Evolutionary conservation across 2,888 invertebrate genomes (phyloP).

Genomic region (Cheilosia impressa): DNA sequence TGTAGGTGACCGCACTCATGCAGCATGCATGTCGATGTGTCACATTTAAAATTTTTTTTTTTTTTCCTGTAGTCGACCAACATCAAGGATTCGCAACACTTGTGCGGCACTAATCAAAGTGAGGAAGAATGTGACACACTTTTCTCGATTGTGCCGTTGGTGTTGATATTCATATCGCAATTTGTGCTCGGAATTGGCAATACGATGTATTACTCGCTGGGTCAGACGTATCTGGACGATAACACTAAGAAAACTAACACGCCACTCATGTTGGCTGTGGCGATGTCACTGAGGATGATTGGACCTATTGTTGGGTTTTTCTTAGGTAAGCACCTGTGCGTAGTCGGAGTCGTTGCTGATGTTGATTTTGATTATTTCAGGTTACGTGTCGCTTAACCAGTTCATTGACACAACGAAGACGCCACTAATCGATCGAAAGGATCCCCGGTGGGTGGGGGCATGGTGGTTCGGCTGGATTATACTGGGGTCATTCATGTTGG

Average conservation of each 20-base stretch:
- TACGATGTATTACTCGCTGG: slow-evolving; percentile 87
- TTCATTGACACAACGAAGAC: slow-evolving; percentile 87
- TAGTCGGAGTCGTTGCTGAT: not conserved
- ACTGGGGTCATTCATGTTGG: slow-evolving; percentile 84
- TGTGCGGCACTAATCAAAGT: slow-evolving; percentile 78
- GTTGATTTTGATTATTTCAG: slow-evolving; percentile 70
- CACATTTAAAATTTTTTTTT: slow-evolving; percentile 19
- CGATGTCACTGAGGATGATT: slow-evolving; percentile 82
- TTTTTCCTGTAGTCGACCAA: slow-evolving; percentile 76
- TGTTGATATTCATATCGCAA: slow-evolving; percentile 87
- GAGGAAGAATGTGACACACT: slow-evolving; percentile 83
- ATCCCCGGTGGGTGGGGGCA: slow-evolving; percentile 89
- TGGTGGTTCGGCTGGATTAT: slow-evolving; percentile 90
- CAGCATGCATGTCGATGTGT: not conserved
- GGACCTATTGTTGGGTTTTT: slow-evolving; percentile 86
- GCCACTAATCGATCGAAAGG: slow-evolving; percentile 85
- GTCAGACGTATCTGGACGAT: slow-evolving; percentile 88
- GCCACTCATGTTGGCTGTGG: slow-evolving; percentile 85
- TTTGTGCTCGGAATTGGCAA: slow-evolving; percentile 89
- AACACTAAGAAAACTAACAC: slow-evolving; percentile 88
- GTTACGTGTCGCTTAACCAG: slow-evolving; percentile 84
- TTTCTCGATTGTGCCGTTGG: slow-evolving; percentile 85
- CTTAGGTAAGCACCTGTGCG: slow-evolving; percentile 81
- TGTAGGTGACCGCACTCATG: slow-evolving; percentile 77
- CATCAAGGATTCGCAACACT: slow-evolving; percentile 77